Conservation (phyloP, 2,113 vertebrate species). For the Gadus macrocephalus region DNA sequence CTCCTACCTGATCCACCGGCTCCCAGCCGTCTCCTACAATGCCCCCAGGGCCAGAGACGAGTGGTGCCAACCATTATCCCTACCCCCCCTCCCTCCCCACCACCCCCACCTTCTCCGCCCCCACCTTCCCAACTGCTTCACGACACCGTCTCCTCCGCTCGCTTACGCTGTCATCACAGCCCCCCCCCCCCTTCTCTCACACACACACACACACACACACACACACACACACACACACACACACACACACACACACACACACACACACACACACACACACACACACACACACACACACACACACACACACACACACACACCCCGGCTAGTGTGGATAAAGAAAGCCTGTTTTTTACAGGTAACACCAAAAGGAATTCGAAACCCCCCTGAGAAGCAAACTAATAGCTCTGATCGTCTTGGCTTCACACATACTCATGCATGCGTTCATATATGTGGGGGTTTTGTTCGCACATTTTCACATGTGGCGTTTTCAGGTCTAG, state of each 20-base stretch:
- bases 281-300: no score
- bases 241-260: background rate
- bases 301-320: no score
- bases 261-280: no score
- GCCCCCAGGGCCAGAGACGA: conserved; percentile 43
- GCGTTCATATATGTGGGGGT: no score
- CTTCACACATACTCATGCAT: no score
- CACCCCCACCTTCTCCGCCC: background rate
- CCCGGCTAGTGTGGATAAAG: no score
- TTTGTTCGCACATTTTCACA: no score
- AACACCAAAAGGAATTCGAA: no score
- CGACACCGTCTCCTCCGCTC: conserved; percentile 13
- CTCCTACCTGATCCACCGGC: conserved; percentile 54
- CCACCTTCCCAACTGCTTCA: background rate
- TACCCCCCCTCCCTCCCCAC: conserved; percentile 18
- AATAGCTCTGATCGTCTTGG: no score
- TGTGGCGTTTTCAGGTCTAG: no score
- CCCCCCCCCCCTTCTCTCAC: background rate
- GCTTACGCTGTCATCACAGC: conserved; percentile 20
- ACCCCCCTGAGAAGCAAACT: no score
- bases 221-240: background rate
- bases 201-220: background rate
- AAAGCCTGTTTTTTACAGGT: no score
- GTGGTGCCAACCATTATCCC: conserved; percentile 46
- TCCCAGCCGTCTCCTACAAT: conserved; percentile 43